These are phyloP conservation scores for Odontesthes bonariensis DNA, from an alignment of 2,113 vertebrate genomes.

Conservation along the genomic window DNA sequence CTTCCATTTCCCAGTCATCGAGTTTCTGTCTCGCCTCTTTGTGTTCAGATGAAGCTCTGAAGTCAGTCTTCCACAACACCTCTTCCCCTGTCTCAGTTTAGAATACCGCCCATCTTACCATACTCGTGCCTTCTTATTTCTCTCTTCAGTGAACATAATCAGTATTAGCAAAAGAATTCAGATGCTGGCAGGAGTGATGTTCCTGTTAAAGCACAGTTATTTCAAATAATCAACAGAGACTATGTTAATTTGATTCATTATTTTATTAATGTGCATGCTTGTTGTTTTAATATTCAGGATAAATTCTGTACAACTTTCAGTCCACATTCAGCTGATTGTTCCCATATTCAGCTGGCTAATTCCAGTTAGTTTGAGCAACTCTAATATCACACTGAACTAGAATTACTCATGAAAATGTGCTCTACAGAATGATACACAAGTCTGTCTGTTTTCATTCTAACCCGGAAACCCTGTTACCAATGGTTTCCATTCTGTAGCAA, in stretches of 20 bases:
- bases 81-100: slow-evolving; percentile 8
- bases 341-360: too few species aligned
- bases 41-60: slow-evolving; percentile 70
- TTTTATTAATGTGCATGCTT: not conserved
- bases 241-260: slow-evolving; percentile 8
- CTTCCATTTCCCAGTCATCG: slow-evolving; percentile 79
- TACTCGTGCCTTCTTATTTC: slow-evolving; percentile 51
- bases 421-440: too few species aligned
- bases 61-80: slow-evolving; percentile 33
- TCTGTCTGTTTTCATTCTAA: too few species aligned
- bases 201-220: not conserved
- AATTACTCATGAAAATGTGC: too few species aligned
- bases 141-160: slow-evolving; percentile 51
- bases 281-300: too few species aligned
- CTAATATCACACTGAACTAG: too few species aligned
- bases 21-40: slow-evolving; percentile 78
- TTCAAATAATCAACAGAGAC: slow-evolving; percentile 12
- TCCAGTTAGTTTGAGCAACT: too few species aligned
- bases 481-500: too few species aligned
- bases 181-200: not conserved
- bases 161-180: slow-evolving; percentile 53
- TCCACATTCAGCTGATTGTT: too few species aligned
- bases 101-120: slow-evolving; percentile 16
- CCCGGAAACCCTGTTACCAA: too few species aligned
- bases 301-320: too few species aligned